Base-by-base conservation (phyloP, 2,797 vertebrate genomes). In the Sebastes oblongus region DNA sequence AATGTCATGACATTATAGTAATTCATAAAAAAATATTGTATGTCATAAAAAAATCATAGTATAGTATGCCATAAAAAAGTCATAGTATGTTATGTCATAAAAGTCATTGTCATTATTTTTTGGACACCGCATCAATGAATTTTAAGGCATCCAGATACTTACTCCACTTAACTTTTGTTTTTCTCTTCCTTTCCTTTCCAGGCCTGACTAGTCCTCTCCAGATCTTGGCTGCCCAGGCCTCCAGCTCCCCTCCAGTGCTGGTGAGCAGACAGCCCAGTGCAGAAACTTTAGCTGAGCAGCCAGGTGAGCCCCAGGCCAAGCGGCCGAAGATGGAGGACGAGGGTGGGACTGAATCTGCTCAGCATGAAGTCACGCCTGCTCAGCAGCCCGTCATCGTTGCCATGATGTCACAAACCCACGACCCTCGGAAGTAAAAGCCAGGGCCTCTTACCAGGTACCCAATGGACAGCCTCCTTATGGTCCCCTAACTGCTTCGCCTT, bases 171-270 rank as follows among this genome's bases (percentile, higher is more conserved):
- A 16, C 12, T 9, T 11, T 9, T 11, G 8, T 12, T 50, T 13
- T 80, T 69, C 73, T 62, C 6, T 61, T 77, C 27, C 46, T 55
- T 42, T 69, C 0, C 75, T 46, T 18, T 8, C 34, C 93, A 99
- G 98, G 97, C 86, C 94, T 99, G 62, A 96, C 94, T 81, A 99
- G 96, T 75, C 98, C 98, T 69, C 94, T 99, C 89, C 98, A 99
- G 95, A 98, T 99, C 77, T 91, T 99, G 52, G 98, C 98, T 2
- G 96, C 98, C 66, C 98, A 99, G 94, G 98, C 98, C 14, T 99
- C 98, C 87, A 98, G 97, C 0, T 99, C 98, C 56, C 95, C 97
- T 6, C 98, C 98, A 0, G 97, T 98, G 69, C 93, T 97, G 78
- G 96, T 99, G 89, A 97, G 94, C 90, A 94, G 96, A 65, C 96